Evolutionary conservation across 2,888 invertebrate genomes (phyloP), one percentile per base, ranked within the genome.

Genomic region (Tipula vernalis): DNA sequence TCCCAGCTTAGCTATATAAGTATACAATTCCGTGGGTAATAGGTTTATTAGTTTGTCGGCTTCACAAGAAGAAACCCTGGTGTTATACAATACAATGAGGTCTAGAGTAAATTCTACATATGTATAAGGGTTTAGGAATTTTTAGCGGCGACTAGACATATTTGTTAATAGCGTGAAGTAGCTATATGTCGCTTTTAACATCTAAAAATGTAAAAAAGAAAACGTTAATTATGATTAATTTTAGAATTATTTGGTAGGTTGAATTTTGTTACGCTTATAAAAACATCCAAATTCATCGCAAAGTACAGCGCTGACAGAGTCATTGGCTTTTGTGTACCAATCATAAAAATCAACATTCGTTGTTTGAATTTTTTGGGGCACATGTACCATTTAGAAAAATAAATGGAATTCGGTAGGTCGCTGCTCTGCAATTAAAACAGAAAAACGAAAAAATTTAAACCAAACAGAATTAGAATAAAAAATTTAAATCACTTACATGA

Each of bases 301-400:
- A 85, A 85, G 42, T 42, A 85, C 10, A 42, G 10, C 3, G 86
- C 87, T 36, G 83, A 41, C 10, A 87, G 6, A 15, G 36, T 87
- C 44, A 87, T 41, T 42, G 87, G 87, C 57, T 42, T 86, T 57
- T 71, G 15, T 13, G 87, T n/a, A 36, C 87, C 51, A 44, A 36
- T 36, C 57, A 87, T 87, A 84, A 86, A 87, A 39, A 87, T 83
- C 12, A 86, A 18, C 13, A 86, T 5, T 10, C 44, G 36, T 84
- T 86, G 86, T 18, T 86, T 36, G 6, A 87, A 86, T 5, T 84
- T 36, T 12, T 39, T 44, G 51, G 87, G 86, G 41, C 83, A 44
- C 13, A 86, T 18, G 13, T 87, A 87, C 87, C 87, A 87, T 12
- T 51, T 36, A 44, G 41, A 83, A 5, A n/a, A 12, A 12, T 87